A percentile compares a stretch with the other conserved stretches of the same genome.
Conservation (phyloP, 2,888 invertebrate species). For the Autographa pulchrina region DNA sequence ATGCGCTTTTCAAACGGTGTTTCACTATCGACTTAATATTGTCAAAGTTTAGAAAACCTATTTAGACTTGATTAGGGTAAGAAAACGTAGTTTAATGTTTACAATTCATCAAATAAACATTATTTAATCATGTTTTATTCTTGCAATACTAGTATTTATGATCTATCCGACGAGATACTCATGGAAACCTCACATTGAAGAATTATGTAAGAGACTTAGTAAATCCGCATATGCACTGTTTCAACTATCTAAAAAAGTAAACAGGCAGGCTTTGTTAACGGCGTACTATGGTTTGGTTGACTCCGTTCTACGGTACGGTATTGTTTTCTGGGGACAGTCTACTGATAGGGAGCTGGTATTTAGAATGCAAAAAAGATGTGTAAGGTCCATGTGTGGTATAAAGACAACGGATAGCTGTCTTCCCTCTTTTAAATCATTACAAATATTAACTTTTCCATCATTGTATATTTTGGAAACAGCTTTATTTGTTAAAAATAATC, state of each 20-base stretch:
- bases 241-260: not conserved
- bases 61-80: no score
- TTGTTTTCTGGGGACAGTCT: no score
- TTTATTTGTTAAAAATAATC: conserved; percentile 10
- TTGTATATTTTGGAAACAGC: conserved; percentile 1
- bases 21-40: no score
- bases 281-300: conserved; percentile 6
- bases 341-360: not conserved
- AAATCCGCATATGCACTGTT: conserved; percentile 1
- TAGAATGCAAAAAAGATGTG: conserved; percentile 7
- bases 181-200: conserved; percentile 4
- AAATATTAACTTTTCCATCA: not conserved
- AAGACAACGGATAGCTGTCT: conserved; percentile 8
- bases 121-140: no score
- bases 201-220: not conserved
- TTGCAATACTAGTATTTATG: no score
- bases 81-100: no score
- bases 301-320: conserved; percentile 3
- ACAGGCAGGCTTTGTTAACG: not conserved
- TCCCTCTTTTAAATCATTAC: conserved; percentile 7
- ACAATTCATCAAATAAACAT: no score
- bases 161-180: no score
- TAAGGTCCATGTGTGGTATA: conserved; percentile 9
- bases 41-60: no score
- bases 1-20: no score